Conservation (phyloP, 92 coral and sea anemone genomes). For the Zoanthus solanderi region DNA sequence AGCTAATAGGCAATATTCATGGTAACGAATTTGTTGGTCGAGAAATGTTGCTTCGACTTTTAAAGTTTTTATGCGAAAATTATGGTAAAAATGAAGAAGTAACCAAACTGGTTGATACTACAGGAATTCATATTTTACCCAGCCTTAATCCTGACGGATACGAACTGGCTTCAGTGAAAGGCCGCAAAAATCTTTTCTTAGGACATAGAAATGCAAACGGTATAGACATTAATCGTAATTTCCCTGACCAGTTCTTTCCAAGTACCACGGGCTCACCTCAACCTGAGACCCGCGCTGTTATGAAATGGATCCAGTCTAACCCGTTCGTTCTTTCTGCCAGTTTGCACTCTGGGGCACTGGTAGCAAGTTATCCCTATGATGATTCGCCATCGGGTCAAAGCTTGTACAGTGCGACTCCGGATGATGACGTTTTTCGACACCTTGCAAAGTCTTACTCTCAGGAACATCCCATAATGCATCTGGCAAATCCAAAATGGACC, state of each 20-base stretch:
- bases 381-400: conserved; percentile 99
- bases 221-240: conserved; percentile 93
- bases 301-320: conserved; percentile 84
- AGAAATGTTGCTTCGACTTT: conserved; percentile 82
- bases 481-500: conserved; percentile 96
- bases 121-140: conserved; percentile 91
- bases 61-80: conserved; percentile 88
- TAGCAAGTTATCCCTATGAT: conserved; percentile 95
- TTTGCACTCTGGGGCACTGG: conserved; percentile 94
- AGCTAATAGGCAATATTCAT: conserved; percentile 88
- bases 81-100: conserved; percentile 69
- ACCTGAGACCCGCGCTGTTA: conserved; percentile 86
- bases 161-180: conserved; percentile 85
- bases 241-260: conserved; percentile 99
- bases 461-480: conserved; percentile 96
- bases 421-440: conserved; percentile 96
- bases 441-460: conserved; percentile 91
- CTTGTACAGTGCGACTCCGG: conserved; percentile 98
- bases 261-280: conserved; percentile 91
- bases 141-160: conserved; percentile 98
- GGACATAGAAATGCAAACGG: conserved; percentile 93
- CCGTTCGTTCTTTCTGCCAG: conserved; percentile 95
- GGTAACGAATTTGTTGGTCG: conserved; percentile 94
- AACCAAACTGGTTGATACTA: conserved; percentile 76
- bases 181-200: conserved; percentile 63